Percentiles rank a stretch among this genome's conserved stretches.
Evolutionary conservation across 1,140 invertebrate species (phyloP).

Genomic region (Protaetia brevitarsis): DNA sequence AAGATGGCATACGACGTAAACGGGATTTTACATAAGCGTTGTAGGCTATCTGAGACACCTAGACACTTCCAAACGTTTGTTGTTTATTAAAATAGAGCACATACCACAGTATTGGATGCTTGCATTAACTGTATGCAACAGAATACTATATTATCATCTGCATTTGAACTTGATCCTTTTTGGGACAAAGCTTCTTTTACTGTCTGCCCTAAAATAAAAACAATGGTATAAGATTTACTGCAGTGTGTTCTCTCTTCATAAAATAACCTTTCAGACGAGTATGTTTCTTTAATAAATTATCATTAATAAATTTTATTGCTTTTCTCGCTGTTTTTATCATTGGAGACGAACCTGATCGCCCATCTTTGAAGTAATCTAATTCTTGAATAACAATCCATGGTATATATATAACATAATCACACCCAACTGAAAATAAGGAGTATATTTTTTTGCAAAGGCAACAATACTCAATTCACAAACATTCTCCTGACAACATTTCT

Average conservation of each 20-base stretch:
- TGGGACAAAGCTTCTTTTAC: slow-evolving; percentile 19
- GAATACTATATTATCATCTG: slow-evolving; percentile 20
- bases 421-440: background rate
- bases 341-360: background rate
- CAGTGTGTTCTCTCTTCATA: background rate
- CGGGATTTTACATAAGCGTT: no score
- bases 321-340: slow-evolving; percentile 1
- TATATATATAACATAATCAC: slow-evolving; percentile 4
- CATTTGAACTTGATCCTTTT: background rate
- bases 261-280: background rate
- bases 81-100: background rate
- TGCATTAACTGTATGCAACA: slow-evolving; percentile 18
- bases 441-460: background rate
- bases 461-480: background rate
- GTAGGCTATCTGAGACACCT: background rate
- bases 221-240: background rate
- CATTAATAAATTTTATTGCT: slow-evolving; percentile 26
- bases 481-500: slow-evolving; percentile 24
- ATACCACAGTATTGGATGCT: background rate
- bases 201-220: slow-evolving; percentile 10
- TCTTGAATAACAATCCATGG: slow-evolving; percentile 29
- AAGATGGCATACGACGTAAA: no score
- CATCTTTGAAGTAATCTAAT: slow-evolving; percentile 29
- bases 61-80: background rate
- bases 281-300: background rate